phyloP scores from a whole-genome alignment of 2,113 vertebrate species.

The Odocoileus virginianus region DNA sequence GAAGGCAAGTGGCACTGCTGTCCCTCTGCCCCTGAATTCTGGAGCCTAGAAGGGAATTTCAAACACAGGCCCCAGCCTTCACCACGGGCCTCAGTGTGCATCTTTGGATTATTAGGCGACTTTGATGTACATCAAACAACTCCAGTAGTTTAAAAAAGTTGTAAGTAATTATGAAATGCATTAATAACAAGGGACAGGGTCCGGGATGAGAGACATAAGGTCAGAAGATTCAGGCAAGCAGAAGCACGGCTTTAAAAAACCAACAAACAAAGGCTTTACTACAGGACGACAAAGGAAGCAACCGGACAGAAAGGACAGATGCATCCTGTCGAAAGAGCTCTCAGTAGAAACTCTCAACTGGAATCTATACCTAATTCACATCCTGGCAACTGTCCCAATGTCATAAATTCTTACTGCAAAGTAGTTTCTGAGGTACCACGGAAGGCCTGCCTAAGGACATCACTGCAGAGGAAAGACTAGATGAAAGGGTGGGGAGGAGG shows the following conservation, averaged over 20 bases:
- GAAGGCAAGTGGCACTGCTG: not conserved
- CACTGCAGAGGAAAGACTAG: not conserved
- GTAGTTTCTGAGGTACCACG: not conserved
- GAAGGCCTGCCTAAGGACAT: not conserved
- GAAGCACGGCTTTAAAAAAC: not conserved
- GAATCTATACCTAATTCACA: not conserved
- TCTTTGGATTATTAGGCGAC: constrained; percentile 52
- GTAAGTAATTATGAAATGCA: constrained; percentile 16
- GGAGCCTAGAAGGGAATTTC: not conserved
- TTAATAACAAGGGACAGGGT: not conserved
- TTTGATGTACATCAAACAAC: constrained; percentile 14
- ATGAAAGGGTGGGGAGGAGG: not conserved
- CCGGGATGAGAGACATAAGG: not conserved
- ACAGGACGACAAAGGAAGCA: not conserved
- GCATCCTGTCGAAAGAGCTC: not conserved
- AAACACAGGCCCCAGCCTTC: not conserved
- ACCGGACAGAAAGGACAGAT: not conserved
- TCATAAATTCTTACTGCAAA: not conserved
- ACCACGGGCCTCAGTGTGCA: not conserved
- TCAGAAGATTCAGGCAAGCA: constrained; percentile 6
- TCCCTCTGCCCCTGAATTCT: not conserved
- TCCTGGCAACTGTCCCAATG: not conserved
- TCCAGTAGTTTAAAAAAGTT: constrained; percentile 24
- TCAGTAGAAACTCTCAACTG: not conserved
- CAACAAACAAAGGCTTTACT: not conserved